phyloP scores from a whole-genome alignment of 2,888 invertebrate species.

The Eretmocerus hayati region DNA sequence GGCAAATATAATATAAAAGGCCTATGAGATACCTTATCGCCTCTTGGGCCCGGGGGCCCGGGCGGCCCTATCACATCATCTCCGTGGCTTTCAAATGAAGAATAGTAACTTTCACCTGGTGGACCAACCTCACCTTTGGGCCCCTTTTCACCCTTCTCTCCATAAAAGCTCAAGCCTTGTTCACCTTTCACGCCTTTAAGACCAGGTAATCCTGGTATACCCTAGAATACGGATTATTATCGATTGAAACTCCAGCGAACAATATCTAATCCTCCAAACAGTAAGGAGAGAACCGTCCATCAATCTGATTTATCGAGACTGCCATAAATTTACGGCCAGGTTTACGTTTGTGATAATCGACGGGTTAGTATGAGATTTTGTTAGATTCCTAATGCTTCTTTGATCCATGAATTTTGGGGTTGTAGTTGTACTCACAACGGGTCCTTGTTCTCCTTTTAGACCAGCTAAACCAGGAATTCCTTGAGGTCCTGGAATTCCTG shows the following conservation, averaged over 20 bases:
- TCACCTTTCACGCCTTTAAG: slow-evolving; percentile 61
- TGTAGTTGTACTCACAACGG: slow-evolving; percentile 47
- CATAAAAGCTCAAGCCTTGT: slow-evolving; percentile 56
- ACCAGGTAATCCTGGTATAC: slow-evolving; percentile 63
- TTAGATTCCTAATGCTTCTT: too few species aligned
- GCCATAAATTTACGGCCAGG: too few species aligned
- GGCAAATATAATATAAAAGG: neutral
- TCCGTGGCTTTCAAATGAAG: slow-evolving; percentile 49
- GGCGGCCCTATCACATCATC: slow-evolving; percentile 25
- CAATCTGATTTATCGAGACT: too few species aligned
- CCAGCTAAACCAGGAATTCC: slow-evolving; percentile 58
- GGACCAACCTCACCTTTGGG: slow-evolving; percentile 58
- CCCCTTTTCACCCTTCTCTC: slow-evolving; percentile 57
- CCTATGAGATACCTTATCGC: slow-evolving; percentile 59
- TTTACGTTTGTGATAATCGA: too few species aligned
- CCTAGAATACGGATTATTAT: too few species aligned
- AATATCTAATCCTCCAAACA: too few species aligned
- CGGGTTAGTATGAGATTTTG: too few species aligned
- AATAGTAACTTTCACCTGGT: slow-evolving; percentile 40
- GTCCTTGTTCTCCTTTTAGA: slow-evolving; percentile 57
- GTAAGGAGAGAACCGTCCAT: too few species aligned
- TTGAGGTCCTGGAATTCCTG: slow-evolving; percentile 58
- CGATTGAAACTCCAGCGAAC: too few species aligned
- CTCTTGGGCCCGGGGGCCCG: slow-evolving; percentile 46
- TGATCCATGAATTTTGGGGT: too few species aligned